Base-by-base conservation (phyloP, 2,113 vertebrate genomes). In the Eurypyga helias region DNA sequence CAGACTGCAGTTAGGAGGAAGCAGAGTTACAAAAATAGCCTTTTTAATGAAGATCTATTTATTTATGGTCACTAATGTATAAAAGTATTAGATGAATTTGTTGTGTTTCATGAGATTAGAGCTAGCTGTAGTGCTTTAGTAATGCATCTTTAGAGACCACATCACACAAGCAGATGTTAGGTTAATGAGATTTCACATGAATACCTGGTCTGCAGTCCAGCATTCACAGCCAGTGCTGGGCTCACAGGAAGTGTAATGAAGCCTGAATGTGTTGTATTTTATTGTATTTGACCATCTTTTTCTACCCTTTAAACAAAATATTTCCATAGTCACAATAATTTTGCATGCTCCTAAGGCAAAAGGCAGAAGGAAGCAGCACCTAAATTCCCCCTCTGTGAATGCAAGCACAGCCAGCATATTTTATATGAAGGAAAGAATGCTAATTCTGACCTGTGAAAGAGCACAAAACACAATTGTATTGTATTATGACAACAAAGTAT, bases 11-110 rank as follows among this genome's bases (percentile, higher is more conserved):
- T 38, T 43, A 51, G 51, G 73, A 78, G 15, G 17, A 75, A 93
- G 17, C 2, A 62, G 20, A 58, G 2, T 4, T 72, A 41, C 2
- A 54, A 61, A 55, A 41, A 21, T 3, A 45, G 0, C 1, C 0
- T 31, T 43, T 64, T 51, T 36, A 5, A 31, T 34, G 0, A 84
- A 65, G 12, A 31, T 38, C 1, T 65, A 16, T 46, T 80, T 96
- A 17, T 82, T 75, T 78, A 38, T n/a, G 11, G 0, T 14, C 33
- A 80, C 8, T 24, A 71, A 34, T 11, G 1, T 54, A 28, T 31
- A 65, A 33, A 78, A 24, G 4, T 31, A 31, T 41, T 38, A 46
- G 15, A n/a, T n/a, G 6, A 3, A n/a, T 75, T 64, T 67, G 3
- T 10, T 79, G 6, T 55, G 3, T 61, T 75, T 83, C 48, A 13